Evolutionary conservation across 1,140 invertebrate species (phyloP), one percentile per base, ranked within the genome.

Genomic region (Neodiprion pinetum): DNA sequence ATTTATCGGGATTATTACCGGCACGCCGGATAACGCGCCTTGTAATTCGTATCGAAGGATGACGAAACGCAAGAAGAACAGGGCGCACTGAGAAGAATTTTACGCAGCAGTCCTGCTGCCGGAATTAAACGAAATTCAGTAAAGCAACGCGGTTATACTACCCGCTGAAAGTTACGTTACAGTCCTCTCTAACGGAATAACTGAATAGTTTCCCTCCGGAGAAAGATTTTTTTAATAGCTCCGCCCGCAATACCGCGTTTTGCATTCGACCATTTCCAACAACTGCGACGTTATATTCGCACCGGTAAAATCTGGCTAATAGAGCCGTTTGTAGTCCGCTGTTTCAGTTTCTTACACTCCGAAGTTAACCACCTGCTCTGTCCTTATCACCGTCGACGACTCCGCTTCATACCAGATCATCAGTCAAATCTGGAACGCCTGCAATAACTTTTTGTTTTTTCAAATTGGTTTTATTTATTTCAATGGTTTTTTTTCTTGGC

Each of bases 251-350:
- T 14, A 17, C 53, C 53, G n/a, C 28, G 28, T 9, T 61, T 61
- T 61, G 53, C 28, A 40, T 40, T 40, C 28, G 28, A 40, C 28
- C 28, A 40, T 40, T 40, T 40, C 28, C 53, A 5, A 61, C 53
- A 61, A 61, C 53, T 61, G 53, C n/a, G 53, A 61, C 53, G n/a
- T 61, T 14, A 61, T 61, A 61, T 61, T 61, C 53, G n/a, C 11
- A 61, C 11, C 9, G 53, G 53, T 61, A 61, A 61, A 61, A 61
- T 61, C 53, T 61, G 11, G 11, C n/a, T 61, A 61, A 61, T 61
- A 61, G 11, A 61, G 2, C 9, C 53, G 53, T 61, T 61, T 61
- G 53, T 61, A 61, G n/a, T 61, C 53, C 53, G n/a, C 53, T 17
- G 53, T 12, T 61, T 61, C 11, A 61, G n/a, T 61, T 61, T 61